Conservation (phyloP, 2,888 invertebrate species). For the Eretmocerus hayati region DNA sequence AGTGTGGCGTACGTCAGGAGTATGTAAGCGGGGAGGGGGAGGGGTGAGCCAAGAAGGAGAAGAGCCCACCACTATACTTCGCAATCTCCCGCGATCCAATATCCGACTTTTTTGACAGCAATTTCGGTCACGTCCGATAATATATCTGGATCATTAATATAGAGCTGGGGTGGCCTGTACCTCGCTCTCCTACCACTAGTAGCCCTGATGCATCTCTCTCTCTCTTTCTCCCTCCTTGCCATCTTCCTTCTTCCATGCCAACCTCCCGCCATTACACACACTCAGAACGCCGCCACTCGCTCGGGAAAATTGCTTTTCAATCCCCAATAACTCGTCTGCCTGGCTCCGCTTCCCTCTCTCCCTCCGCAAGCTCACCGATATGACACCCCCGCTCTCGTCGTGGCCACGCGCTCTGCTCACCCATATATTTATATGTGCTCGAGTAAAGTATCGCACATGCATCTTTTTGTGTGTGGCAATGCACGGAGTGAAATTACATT, state of each 20-base stretch:
- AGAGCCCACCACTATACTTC: slow-evolving; percentile 41
- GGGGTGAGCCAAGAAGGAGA: slow-evolving; percentile 27
- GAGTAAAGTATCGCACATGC: too few species aligned
- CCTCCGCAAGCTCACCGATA: too few species aligned
- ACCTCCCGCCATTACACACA: slow-evolving; percentile 12
- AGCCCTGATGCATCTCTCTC: slow-evolving; percentile 23
- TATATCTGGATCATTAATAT: slow-evolving; percentile 49
- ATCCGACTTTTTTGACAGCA: slow-evolving; percentile 49
- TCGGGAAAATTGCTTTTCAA: slow-evolving; percentile 47
- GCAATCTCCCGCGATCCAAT: slow-evolving; percentile 48
- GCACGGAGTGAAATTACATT: too few species aligned
- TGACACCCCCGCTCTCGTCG: slow-evolving; percentile 21
- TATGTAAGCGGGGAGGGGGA: slow-evolving; percentile 22
- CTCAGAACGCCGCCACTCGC: slow-evolving; percentile 20
- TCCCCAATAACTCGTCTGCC: slow-evolving; percentile 40
- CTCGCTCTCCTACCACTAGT: too few species aligned
- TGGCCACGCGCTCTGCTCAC: too few species aligned
- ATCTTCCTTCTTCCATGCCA: slow-evolving; percentile 26
- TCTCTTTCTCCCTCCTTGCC: slow-evolving; percentile 19
- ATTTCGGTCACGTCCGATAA: slow-evolving; percentile 49
- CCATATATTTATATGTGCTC: too few species aligned
- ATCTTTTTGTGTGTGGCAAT: too few species aligned
- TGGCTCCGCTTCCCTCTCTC: too few species aligned
- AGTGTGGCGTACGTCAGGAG: neutral
- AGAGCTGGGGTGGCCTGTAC: slow-evolving; percentile 41